Conservation (phyloP, 2,888 invertebrate species). For the Formica aserva region DNA sequence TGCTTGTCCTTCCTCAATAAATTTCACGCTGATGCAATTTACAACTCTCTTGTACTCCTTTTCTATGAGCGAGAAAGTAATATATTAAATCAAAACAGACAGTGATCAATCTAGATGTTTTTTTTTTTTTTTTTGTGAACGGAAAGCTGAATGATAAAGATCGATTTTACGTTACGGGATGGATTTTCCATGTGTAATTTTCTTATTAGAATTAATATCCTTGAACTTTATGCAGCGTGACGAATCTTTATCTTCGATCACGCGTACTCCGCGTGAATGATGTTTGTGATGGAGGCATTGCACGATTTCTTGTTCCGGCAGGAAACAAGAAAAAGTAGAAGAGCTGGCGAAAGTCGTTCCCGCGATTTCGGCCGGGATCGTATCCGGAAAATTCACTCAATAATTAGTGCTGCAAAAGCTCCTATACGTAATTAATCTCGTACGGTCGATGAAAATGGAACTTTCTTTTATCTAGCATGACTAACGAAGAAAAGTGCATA, state of each 20-base stretch:
- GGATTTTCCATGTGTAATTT: conserved; percentile 16
- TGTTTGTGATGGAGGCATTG: background rate
- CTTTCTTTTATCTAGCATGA: conserved; percentile 60
- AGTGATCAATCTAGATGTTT: background rate
- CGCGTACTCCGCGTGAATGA: background rate
- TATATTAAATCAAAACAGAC: background rate
- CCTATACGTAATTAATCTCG: conserved; percentile 53
- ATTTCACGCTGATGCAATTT: background rate
- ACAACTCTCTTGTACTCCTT: conserved; percentile 8
- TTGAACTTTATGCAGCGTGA: conserved; percentile 44
- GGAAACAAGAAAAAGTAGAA: conserved; percentile 50
- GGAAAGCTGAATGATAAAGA: background rate
- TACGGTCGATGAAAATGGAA: conserved; percentile 50
- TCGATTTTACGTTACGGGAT: conserved; percentile 46
- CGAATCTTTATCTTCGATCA: conserved; percentile 1
- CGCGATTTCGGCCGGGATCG: conserved; percentile 27
- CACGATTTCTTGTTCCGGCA: background rate
- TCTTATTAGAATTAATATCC: conserved; percentile 18
- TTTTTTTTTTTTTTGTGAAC: background rate
- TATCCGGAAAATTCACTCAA: conserved; percentile 65
- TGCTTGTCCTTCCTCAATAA: conserved; percentile 16
- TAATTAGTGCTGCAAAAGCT: conserved; percentile 64
- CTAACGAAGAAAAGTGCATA: conserved; percentile 48
- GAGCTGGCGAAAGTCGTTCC: conserved; percentile 33
- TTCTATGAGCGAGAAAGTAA: conserved; percentile 13